Conservation (phyloP, 2,113 vertebrate species). For the Sylvietta virens region DNA sequence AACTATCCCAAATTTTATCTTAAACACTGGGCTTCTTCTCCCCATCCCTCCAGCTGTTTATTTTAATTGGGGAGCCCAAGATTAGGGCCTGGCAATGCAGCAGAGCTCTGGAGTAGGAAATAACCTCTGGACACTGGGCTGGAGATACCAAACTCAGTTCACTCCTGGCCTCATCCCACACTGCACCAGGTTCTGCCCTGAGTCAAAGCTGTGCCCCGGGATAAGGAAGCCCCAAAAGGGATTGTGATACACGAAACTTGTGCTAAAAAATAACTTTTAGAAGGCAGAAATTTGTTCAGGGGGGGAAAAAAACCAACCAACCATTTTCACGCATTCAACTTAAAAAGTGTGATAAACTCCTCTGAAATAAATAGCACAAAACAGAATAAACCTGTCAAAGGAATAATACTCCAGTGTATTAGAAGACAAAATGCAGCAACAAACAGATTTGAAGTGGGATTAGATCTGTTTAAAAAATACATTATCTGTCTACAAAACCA, state of each 20-base stretch:
- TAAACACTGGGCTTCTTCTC: neutral
- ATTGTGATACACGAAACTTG: neutral
- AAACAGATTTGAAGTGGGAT: slow-evolving; percentile 44
- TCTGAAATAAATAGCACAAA: slow-evolving; percentile 47
- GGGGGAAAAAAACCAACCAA: neutral
- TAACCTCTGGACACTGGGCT: neutral
- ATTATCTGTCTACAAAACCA: neutral
- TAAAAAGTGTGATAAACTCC: neutral
- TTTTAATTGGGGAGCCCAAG: neutral
- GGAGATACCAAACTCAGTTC: neutral
- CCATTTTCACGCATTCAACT: neutral
- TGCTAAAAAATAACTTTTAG: neutral
- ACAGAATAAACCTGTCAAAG: slow-evolving; percentile 70
- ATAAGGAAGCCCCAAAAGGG: neutral
- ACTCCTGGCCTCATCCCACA: neutral
- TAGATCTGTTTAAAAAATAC: slow-evolving; percentile 63
- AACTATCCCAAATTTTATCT: neutral
- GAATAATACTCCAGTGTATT: slow-evolving; percentile 28
- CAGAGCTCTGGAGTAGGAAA: neutral
- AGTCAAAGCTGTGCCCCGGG: neutral
- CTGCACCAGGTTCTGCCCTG: neutral
- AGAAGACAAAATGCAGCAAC: slow-evolving; percentile 57
- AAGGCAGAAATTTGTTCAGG: neutral
- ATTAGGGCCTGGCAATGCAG: neutral
- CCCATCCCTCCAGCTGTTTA: neutral